These are phyloP conservation scores for Apostichopus parvimensis DNA, from an alignment of 35 echinoderm and acorn worm species.

Conservation along the genomic window DNA sequence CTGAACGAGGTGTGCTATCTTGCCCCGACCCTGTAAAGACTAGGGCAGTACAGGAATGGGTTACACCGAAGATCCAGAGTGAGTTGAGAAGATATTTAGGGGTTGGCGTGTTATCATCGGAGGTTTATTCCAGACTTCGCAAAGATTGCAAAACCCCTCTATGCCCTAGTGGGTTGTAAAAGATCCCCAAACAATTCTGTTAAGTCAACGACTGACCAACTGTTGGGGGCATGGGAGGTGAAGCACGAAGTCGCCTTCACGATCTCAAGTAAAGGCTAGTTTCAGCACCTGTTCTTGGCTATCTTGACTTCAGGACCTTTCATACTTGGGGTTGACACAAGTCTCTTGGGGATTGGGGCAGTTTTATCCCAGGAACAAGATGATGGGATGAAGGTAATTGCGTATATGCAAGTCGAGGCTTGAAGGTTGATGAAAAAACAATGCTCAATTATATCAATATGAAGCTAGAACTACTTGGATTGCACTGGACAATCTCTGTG, in stretches of 20 bases:
- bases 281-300: constrained; percentile 13
- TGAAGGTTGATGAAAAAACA: constrained; percentile 58
- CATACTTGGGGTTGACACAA: constrained; percentile 66
- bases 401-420: constrained; percentile 58
- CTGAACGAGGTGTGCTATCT: constrained; percentile 33
- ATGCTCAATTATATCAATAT: constrained; percentile 73
- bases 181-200: no score
- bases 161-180: constrained; percentile 38
- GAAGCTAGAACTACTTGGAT: constrained; percentile 70
- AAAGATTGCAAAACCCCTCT: constrained; percentile 9
- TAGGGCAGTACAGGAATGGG: constrained; percentile 29
- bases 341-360: constrained; percentile 55
- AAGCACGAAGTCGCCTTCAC: constrained; percentile 45
- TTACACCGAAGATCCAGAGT: neutral
- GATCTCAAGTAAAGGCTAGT: constrained; percentile 38
- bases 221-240: neutral
- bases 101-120: constrained; percentile 60
- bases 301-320: constrained; percentile 34
- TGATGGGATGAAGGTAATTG: constrained; percentile 23
- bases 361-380: constrained; percentile 69
- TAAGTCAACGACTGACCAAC: neutral
- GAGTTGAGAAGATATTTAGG: neutral
- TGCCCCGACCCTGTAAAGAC: constrained; percentile 53
- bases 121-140: constrained; percentile 46
- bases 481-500: constrained; percentile 76